Percentiles rank a stretch among this genome's conserved stretches.
Conservation (phyloP, 2,888 invertebrate species). For the Cheilosia soror region DNA sequence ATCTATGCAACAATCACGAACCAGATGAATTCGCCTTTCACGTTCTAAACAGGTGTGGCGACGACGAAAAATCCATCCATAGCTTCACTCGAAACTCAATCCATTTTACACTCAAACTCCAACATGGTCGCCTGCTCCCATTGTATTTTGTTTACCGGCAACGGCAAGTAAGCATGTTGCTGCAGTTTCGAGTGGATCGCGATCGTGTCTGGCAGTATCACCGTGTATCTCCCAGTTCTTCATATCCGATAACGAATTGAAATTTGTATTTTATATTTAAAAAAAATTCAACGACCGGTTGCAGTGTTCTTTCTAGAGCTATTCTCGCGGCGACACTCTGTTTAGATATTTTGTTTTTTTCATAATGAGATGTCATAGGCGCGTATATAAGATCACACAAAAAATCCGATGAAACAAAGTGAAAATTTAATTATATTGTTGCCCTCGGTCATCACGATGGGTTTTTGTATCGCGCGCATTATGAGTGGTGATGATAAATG, state of each 20-base stretch:
- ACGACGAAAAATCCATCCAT: conserved; percentile 15
- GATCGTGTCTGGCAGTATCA: conserved; percentile 59
- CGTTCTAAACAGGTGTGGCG: background rate
- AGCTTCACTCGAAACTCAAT: conserved; percentile 54
- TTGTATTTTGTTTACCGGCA: conserved; percentile 62
- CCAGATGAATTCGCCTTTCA: conserved; percentile 52
- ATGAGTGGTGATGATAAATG: conserved; percentile 47
- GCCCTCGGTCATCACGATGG: conserved; percentile 63
- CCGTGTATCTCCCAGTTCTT: conserved; percentile 30
- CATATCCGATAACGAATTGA: conserved; percentile 47
- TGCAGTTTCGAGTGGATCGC: conserved; percentile 71
- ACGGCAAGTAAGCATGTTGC: conserved; percentile 43
- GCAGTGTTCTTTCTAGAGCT: conserved; percentile 28
- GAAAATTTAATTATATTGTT: conserved; percentile 71
- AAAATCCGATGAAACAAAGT: conserved; percentile 46
- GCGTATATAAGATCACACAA: background rate
- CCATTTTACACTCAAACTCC: conserved; percentile 44
- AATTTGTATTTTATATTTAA: conserved; percentile 1
- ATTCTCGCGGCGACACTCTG: conserved; percentile 40
- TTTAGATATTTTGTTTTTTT: conserved; percentile 6
- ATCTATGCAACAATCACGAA: background rate
- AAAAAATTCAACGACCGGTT: conserved; percentile 46
- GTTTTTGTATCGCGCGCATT: conserved; percentile 45
- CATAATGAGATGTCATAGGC: conserved; percentile 51
- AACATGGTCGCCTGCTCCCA: conserved; percentile 42